These are phyloP conservation scores for Zygothrica quintamaculata DNA, from an alignment of 2,888 invertebrate species.

Conservation along the genomic window DNA sequence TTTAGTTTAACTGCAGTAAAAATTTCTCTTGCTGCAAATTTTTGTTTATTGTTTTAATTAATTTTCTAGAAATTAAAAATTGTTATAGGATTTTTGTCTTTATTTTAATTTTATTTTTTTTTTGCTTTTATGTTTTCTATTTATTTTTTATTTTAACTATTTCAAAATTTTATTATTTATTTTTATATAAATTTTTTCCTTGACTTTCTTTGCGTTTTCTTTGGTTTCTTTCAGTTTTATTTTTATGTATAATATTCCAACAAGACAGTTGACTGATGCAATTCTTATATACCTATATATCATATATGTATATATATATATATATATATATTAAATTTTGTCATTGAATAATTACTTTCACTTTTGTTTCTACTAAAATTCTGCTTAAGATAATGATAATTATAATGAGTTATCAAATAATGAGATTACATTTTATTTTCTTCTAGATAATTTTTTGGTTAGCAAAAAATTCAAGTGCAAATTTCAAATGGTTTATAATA, in stretches of 20 bases:
- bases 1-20: no score
- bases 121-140: slow-evolving; percentile 16
- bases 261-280: slow-evolving; percentile 47
- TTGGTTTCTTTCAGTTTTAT: not conserved
- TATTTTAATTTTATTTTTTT: slow-evolving; percentile 5
- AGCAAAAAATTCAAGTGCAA: no score
- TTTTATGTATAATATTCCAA: slow-evolving; percentile 49
- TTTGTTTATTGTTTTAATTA: slow-evolving; percentile 59
- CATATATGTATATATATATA: slow-evolving; percentile 1
- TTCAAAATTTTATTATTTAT: slow-evolving; percentile 39
- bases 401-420: not conserved
- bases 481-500: no score
- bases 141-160: no score
- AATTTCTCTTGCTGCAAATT: no score
- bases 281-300: slow-evolving; percentile 23
- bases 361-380: slow-evolving; percentile 1
- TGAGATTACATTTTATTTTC: no score
- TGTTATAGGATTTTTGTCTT: slow-evolving; percentile 15
- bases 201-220: slow-evolving; percentile 21
- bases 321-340: not conserved
- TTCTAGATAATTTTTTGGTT: no score
- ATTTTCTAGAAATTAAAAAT: slow-evolving; percentile 58
- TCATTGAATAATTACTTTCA: not conserved
- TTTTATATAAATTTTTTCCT: not conserved
- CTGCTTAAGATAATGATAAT: no score